Conservation (phyloP, 1,140 invertebrate species). For the Hylaeus anthracinus region DNA sequence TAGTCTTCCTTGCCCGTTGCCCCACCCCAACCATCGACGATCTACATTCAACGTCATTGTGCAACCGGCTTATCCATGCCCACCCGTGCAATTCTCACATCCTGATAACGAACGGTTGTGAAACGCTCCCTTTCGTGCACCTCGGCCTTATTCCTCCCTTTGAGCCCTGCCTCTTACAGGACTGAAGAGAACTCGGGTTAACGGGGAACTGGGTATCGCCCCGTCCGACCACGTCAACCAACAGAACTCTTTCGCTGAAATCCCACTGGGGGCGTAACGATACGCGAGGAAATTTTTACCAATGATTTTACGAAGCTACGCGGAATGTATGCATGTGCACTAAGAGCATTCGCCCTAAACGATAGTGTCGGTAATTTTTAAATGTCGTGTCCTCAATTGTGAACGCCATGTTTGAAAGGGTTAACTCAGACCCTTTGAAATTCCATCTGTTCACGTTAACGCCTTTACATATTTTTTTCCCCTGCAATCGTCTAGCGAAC, state of each 20-base stretch:
- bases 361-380: too few relatives aligned
- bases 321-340: too few relatives aligned
- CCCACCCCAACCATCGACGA: slow-evolving; percentile 30
- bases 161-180: slow-evolving; percentile 18
- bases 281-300: background rate
- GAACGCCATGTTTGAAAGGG: too few relatives aligned
- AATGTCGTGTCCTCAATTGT: too few relatives aligned
- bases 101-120: slow-evolving; percentile 65
- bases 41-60: slow-evolving; percentile 67
- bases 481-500: too few relatives aligned
- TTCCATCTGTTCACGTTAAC: too few relatives aligned
- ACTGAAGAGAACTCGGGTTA: slow-evolving; percentile 42
- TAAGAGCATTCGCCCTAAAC: too few relatives aligned
- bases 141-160: slow-evolving; percentile 41
- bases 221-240: background rate
- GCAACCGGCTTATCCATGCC: slow-evolving; percentile 63
- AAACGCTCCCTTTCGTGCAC: slow-evolving; percentile 31
- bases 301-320: too few relatives aligned
- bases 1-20: slow-evolving; percentile 35
- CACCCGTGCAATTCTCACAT: slow-evolving; percentile 64
- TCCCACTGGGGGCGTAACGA: slow-evolving; percentile 7
- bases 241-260: slow-evolving; percentile 13
- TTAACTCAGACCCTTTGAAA: too few relatives aligned
- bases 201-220: slow-evolving; percentile 37
- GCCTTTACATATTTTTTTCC: too few relatives aligned